Base-by-base conservation (phyloP, 2,888 invertebrate genomes). In the Allolobophora icterica region DNA sequence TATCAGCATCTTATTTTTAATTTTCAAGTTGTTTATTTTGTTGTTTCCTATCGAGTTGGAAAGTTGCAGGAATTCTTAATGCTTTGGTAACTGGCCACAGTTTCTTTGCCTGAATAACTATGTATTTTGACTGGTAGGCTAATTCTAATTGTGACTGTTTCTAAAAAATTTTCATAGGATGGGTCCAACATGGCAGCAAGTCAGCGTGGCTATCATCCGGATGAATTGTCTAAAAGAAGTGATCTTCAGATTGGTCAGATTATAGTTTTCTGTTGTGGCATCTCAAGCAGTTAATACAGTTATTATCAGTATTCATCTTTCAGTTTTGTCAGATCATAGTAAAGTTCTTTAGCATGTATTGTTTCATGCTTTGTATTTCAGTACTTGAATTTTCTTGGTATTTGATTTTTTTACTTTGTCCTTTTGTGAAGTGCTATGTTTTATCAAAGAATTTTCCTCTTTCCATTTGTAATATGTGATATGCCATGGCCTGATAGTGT, bases 131-230 rank as follows among this genome's bases (percentile, higher is more conserved):
- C 71, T 71, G 71, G 30, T 71, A 71, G 30, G n/a, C 71, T 71
- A 71, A n/a, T 71, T 71, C 71, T 71, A 71, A n/a, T 71, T 71
- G 71, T 71, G 30, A 71, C 30, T 71, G 71, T 71, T 71, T 71
- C 52, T 71, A 71, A 30, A 30, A 71, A 71, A n/a, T 71, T 4
- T 71, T 71, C 30, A n/a, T 71, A 92, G 92, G 92, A 92, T 89
- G 92, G 92, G 30, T 89, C 92, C 21, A 92, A 45, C 38, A 87
- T 91, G 45, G 96, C 97, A 0, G 97, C 98, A 0, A 97, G 97
- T 17, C 99, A 99, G 95, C 96, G 99, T 94, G 98, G 98, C 0
- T 99, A 99, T 95, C 98, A 99, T 95, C 96, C 98, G 90, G 98
- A 98, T 93, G 99, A 99, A 95, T 93, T 95, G 38, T 92, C 93